Evolutionary conservation across 2,797 vertebrate genomes (phyloP).

Genomic region (Fratercula arctica): DNA sequence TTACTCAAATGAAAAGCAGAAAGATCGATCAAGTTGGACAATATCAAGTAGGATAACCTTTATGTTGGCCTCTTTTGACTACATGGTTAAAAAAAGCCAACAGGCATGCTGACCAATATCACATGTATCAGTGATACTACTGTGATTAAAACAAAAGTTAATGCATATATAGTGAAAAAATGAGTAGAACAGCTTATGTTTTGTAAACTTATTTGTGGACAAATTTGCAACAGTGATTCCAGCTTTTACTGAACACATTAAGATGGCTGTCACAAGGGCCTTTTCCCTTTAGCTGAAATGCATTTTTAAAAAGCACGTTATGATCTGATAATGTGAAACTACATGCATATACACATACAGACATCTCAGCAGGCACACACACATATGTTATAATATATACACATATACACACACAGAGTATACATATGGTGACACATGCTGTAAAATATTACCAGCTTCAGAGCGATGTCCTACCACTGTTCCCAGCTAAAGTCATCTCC

Average conservation of each 20-base stretch:
- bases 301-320: not conserved
- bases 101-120: not conserved
- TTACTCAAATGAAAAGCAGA: not conserved
- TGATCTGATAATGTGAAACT: not conserved
- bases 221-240: not conserved
- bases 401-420: not conserved
- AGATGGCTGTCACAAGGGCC: not conserved
- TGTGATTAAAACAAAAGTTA: not conserved
- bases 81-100: not conserved
- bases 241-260: not conserved
- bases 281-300: constrained; percentile 29
- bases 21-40: not conserved
- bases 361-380: not conserved
- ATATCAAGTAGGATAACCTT: not conserved
- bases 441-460: not conserved
- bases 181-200: not conserved
- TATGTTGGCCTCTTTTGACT: not conserved
- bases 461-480: constrained; percentile 84
- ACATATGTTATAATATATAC: not conserved
- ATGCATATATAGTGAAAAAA: not conserved
- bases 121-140: not conserved
- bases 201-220: not conserved
- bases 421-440: not conserved
- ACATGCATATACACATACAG: not conserved
- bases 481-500: constrained; percentile 97